These are phyloP conservation scores for Gorsachius magnificus DNA, from an alignment of 2,797 vertebrate genomes.

Conservation along the genomic window DNA sequence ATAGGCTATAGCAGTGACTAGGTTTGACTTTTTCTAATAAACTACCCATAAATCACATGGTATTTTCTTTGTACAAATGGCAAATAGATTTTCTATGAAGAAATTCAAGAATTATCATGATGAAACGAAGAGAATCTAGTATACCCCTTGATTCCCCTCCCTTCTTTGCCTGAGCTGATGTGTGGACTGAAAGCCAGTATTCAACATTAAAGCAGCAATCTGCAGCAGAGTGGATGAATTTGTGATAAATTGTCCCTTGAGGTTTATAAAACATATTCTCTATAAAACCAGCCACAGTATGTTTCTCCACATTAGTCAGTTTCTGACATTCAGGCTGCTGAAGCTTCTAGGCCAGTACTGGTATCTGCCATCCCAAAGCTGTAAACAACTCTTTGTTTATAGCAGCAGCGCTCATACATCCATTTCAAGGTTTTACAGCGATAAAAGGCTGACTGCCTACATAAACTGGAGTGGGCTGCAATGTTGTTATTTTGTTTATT, in stretches of 20 bases:
- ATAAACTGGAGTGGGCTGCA: constrained; percentile 84
- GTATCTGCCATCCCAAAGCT: constrained; percentile 74
- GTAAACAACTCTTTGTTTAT: constrained; percentile 83
- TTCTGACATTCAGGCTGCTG: constrained; percentile 74
- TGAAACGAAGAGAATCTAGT: not conserved
- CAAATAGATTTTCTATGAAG: constrained; percentile 21
- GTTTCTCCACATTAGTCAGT: constrained; percentile 76
- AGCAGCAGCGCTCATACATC: constrained; percentile 76
- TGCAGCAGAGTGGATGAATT: constrained; percentile 82
- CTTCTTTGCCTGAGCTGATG: constrained; percentile 40
- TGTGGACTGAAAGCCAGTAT: constrained; percentile 71
- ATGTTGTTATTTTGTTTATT: constrained; percentile 90
- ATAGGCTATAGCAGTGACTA: not conserved
- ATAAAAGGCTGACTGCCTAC: constrained; percentile 88
- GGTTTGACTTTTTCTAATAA: constrained; percentile 48
- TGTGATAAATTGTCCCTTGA: constrained; percentile 86
- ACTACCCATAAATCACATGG: not conserved
- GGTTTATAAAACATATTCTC: constrained; percentile 84
- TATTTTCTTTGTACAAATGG: constrained; percentile 23
- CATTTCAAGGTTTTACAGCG: constrained; percentile 86
- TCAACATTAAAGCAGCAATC: constrained; percentile 78
- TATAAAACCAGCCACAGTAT: constrained; percentile 78
- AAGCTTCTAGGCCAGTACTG: constrained; percentile 73
- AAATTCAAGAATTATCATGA: constrained; percentile 36
- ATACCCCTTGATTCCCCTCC: not conserved